Conservation (phyloP, 2,797 vertebrate species). For the Amazona ochrocephala region DNA sequence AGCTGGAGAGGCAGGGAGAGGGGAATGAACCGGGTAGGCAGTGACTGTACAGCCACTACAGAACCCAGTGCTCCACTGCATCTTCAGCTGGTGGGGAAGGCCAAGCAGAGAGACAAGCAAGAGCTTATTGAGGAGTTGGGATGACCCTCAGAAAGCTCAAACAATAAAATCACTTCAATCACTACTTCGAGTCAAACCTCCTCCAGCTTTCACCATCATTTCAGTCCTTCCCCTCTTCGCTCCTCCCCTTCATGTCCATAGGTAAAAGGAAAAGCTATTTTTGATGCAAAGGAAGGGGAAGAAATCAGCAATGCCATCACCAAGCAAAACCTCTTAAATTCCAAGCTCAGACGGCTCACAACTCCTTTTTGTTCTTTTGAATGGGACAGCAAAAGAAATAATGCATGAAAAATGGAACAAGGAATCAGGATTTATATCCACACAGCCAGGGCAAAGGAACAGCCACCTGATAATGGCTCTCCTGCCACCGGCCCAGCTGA, state of each 20-base stretch:
- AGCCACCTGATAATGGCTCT: background rate
- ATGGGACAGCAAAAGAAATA: background rate
- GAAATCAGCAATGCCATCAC: background rate
- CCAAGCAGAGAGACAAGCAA: background rate
- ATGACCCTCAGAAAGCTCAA: background rate
- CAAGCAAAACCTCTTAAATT: conserved; percentile 6
- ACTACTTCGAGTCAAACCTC: background rate
- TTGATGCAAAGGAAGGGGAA: background rate
- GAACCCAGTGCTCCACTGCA: background rate
- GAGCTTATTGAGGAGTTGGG: background rate
- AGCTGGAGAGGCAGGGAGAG: conserved; percentile 19
- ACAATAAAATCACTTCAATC: background rate
- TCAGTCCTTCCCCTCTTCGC: background rate
- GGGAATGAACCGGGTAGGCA: background rate
- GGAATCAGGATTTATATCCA: conserved; percentile 24
- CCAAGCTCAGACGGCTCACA: background rate
- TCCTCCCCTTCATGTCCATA: background rate
- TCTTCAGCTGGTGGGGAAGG: background rate
- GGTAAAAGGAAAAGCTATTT: background rate
- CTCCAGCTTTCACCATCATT: background rate
- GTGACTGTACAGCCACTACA: background rate
- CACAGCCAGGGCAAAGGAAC: conserved; percentile 23
- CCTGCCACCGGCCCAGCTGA: background rate
- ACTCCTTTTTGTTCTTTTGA: conserved; percentile 39
- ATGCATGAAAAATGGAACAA: background rate